Evolutionary conservation across 1,140 invertebrate species (phyloP).

Genomic region (Diorhabda carinulata): DNA sequence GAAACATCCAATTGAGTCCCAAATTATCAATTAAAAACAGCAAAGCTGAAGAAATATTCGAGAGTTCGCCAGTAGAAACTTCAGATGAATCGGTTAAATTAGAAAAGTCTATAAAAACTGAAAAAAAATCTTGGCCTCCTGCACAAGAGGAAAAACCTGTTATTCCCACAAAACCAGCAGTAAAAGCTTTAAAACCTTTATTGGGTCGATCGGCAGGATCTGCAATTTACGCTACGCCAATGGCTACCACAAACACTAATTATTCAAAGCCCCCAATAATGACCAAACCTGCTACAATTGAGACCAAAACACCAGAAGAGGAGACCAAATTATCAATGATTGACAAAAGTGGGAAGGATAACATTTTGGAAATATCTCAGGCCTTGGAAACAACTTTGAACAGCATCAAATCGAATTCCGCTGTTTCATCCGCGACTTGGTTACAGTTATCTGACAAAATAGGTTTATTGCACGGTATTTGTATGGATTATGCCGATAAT

Average conservation of each 20-base stretch:
- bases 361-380: conserved; percentile 65
- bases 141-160: conserved; percentile 62
- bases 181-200: conserved; percentile 56
- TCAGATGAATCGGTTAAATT: conserved; percentile 44
- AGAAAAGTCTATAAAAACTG: conserved; percentile 47
- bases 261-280: conserved; percentile 52
- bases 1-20: conserved; percentile 57
- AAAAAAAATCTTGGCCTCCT: conserved; percentile 57
- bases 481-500: conserved; percentile 65
- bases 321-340: conserved; percentile 50
- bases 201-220: conserved; percentile 42
- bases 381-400: conserved; percentile 64
- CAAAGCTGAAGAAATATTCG: conserved; percentile 41
- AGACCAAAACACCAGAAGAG: conserved; percentile 46
- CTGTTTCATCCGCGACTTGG: conserved; percentile 63
- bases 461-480: conserved; percentile 72
- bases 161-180: conserved; percentile 64
- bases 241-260: conserved; percentile 41
- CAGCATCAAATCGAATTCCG: conserved; percentile 56
- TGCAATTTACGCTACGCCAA: conserved; percentile 65
- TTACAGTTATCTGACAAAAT: conserved; percentile 83
- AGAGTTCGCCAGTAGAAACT: conserved; percentile 37
- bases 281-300: conserved; percentile 56
- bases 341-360: conserved; percentile 54
- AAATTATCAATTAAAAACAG: conserved; percentile 55